A percentile compares a stretch with the other conserved stretches of the same genome.
phyloP scores from a whole-genome alignment of 1,140 invertebrate species.

The Brachionus angularis region DNA sequence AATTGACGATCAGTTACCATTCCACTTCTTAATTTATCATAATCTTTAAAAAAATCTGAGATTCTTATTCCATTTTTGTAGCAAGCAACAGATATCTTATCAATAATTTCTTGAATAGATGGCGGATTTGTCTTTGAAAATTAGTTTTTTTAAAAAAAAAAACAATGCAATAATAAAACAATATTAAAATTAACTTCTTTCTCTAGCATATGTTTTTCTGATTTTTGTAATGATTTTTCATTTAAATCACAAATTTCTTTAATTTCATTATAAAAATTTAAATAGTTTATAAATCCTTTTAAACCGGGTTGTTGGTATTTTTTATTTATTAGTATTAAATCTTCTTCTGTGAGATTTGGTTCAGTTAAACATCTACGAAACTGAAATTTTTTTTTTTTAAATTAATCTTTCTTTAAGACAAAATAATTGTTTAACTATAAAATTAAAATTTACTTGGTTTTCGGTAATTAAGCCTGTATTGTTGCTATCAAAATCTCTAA shows the following conservation, averaged over 20 bases:
- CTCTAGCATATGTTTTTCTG: neutral
- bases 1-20: conserved; percentile 56
- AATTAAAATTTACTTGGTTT: conserved; percentile 51
- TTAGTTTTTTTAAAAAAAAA: neutral
- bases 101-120: conserved; percentile 54
- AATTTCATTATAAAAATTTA: conserved; percentile 57
- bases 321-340: conserved; percentile 51
- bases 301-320: conserved; percentile 53
- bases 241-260: conserved; percentile 47
- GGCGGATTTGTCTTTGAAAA: conserved; percentile 49
- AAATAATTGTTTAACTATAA: neutral
- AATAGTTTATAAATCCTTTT: conserved; percentile 54
- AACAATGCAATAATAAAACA: conserved; percentile 1
- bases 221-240: conserved; percentile 7
- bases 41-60: conserved; percentile 58
- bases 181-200: conserved; percentile 21
- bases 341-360: conserved; percentile 52
- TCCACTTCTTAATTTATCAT: conserved; percentile 55
- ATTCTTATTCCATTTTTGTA: conserved; percentile 56
- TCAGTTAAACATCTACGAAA: conserved; percentile 56
- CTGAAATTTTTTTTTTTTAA: conserved; percentile 48
- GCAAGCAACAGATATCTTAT: conserved; percentile 54
- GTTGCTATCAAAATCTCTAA: conserved; percentile 57
- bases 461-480: conserved; percentile 56
- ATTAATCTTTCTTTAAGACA: neutral